Base-by-base conservation (phyloP, 2,888 invertebrate genomes). In the Mimachlamys varia region DNA sequence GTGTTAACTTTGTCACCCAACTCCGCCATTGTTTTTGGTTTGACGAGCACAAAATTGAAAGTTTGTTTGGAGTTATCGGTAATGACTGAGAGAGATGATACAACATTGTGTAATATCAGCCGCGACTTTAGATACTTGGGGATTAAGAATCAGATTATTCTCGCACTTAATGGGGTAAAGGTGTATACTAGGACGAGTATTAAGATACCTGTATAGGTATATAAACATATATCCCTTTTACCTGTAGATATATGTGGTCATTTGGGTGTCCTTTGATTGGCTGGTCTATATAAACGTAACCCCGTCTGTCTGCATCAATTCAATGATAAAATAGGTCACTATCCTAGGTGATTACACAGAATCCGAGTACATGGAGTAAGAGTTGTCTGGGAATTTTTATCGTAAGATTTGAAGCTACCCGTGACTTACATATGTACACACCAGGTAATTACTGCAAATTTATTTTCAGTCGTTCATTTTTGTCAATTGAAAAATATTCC, bases 21-120 rank as follows among this genome's bases (percentile, higher is more conserved):
- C 76, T 12, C 76, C 27, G 33, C 27, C 76, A 76, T 76, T 76
- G 76, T 76, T 76, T n/a, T 76, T 76, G 76, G 76, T 76, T 76
- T 76, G 76, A 76, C 76, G 33, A 76, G 22, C 33, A 76, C 27
- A 76, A 76, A 76, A 76, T 76, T 27, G 76, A 76, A 76, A 76
- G 76, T 76, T 76, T 76, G 76, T 7, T n/a, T 5, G 10, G 4
- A 19, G 33, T 76, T 76, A 76, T 76, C 76, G 12, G 76, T 76
- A 12, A 12, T 76, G 33, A 76, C 33, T 7, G 76, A 76, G 76
- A 76, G 27, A 0, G 76, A 13, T 76, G 76, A 33, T 27, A 76
- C 76, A 17, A 76, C 7, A 3, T 76, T 76, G 27, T 76, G 76
- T 76, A 27, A 76, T 76, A 12, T 76, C 15, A 10, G 12, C 33